phyloP scores from a whole-genome alignment of 1,140 invertebrate genomes.

The Dendroctonus ponderosae region DNA sequence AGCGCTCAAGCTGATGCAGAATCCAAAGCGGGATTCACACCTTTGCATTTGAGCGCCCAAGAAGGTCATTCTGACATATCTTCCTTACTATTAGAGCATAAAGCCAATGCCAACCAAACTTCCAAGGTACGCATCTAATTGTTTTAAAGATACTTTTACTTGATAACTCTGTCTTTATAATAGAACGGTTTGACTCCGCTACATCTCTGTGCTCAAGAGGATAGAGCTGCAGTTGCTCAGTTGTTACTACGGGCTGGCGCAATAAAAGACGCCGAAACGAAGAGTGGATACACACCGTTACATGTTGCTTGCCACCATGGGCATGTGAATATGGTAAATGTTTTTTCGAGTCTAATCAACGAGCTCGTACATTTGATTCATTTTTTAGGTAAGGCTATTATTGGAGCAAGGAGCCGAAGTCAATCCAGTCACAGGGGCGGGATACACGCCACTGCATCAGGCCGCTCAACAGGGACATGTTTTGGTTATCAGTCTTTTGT shows the following conservation, averaged over 20 bases:
- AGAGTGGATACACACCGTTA: conserved; percentile 94
- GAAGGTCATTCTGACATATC: conserved; percentile 92
- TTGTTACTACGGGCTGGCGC: conserved; percentile 81
- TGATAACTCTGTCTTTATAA: conserved; percentile 20
- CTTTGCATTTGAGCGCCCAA: conserved; percentile 90
- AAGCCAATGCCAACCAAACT: conserved; percentile 74
- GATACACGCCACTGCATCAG: conserved; percentile 98
- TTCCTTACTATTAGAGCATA: conserved; percentile 76
- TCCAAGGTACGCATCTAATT: conserved; percentile 60
- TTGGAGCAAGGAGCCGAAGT: conserved; percentile 78
- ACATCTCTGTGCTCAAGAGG: conserved; percentile 91
- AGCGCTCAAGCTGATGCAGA: conserved; percentile 83
- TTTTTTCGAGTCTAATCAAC: conserved; percentile 48
- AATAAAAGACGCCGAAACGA: conserved; percentile 77
- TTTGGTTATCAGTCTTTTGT: conserved; percentile 87
- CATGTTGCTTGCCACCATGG: conserved; percentile 97
- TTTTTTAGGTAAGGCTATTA: conserved; percentile 64
- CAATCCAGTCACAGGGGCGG: conserved; percentile 69
- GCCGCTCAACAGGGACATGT: conserved; percentile 98
- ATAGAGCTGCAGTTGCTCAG: conserved; percentile 82
- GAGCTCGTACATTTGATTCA: neutral
- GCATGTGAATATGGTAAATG: conserved; percentile 81
- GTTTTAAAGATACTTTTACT: conserved; percentile 2
- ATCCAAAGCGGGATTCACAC: conserved; percentile 82
- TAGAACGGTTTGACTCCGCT: conserved; percentile 86